Percentiles rank a stretch among this genome's conserved stretches.
Conservation (phyloP, 2,113 vertebrate genomes). For the Sphyrna mokarran region DNA sequence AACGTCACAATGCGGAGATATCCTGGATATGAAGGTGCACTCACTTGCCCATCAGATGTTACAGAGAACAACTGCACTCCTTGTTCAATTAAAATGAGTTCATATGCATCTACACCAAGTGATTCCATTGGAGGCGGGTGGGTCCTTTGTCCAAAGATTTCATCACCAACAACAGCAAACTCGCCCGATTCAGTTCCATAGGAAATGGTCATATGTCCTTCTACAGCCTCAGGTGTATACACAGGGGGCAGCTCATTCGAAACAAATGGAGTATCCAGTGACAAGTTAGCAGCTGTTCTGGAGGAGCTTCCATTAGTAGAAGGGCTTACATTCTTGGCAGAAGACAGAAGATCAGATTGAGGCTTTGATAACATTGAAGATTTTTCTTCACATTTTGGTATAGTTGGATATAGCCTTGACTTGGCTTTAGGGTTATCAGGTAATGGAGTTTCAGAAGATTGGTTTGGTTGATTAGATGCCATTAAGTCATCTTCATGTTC, state of each 20-base stretch:
- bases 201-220: constrained; percentile 84
- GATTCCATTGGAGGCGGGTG: constrained; percentile 67
- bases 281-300: constrained; percentile 33
- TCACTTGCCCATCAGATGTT: constrained; percentile 84
- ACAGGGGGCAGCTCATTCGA: constrained; percentile 73
- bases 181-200: constrained; percentile 86
- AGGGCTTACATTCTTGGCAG: constrained; percentile 44
- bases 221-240: constrained; percentile 78
- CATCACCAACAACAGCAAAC: constrained; percentile 73
- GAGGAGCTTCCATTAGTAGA: constrained; percentile 38
- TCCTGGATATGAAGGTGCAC: constrained; percentile 90
- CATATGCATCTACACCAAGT: constrained; percentile 79
- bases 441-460: constrained; percentile 31
- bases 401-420: constrained; percentile 62
- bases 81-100: constrained; percentile 77
- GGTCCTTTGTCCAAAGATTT: constrained; percentile 69
- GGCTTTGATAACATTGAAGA: constrained; percentile 53
- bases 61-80: constrained; percentile 98
- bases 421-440: constrained; percentile 38
- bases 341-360: constrained; percentile 39
- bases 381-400: constrained; percentile 56
- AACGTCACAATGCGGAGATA: constrained; percentile 91
- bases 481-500: constrained; percentile 55
- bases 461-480: constrained; percentile 36
- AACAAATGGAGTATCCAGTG: constrained; percentile 41